A percentile compares a stretch with the other conserved stretches of the same genome.
phyloP scores from a whole-genome alignment of 2,888 invertebrate genomes.

The Diarsia brunnea region DNA sequence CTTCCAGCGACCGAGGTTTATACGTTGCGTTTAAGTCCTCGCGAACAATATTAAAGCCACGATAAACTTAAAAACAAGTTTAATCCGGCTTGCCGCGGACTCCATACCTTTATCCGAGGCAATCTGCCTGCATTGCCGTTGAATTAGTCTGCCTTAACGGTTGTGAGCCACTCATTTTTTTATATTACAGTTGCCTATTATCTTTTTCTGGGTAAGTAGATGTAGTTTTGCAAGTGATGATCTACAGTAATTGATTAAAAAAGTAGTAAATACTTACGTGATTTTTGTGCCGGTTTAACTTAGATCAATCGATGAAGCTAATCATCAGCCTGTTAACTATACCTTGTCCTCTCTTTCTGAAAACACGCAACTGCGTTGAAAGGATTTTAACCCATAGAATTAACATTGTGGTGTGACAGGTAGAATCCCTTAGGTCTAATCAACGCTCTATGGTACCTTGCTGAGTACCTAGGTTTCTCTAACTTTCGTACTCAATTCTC shows the following conservation, averaged over 20 bases:
- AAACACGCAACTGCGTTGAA: not conserved
- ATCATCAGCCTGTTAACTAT: not conserved
- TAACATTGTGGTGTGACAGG: not conserved
- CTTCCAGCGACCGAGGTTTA: slow-evolving; percentile 79
- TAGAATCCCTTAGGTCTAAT: not conserved
- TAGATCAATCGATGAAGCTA: not conserved
- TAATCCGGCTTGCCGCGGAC: slow-evolving; percentile 86
- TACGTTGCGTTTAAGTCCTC: slow-evolving; percentile 85
- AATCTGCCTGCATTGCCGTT: slow-evolving; percentile 84
- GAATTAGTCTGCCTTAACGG: slow-evolving; percentile 80
- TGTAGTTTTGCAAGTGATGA: not conserved
- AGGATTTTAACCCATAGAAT: not conserved
- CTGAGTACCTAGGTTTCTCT: not conserved
- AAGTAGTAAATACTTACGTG: not conserved
- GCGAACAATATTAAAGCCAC: slow-evolving; percentile 89
- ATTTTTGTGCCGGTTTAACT: slow-evolving; percentile 1
- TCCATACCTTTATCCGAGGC: slow-evolving; percentile 80
- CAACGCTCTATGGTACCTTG: not conserved
- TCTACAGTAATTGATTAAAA: not conserved
- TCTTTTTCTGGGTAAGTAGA: slow-evolving; percentile 25
- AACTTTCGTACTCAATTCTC: not conserved
- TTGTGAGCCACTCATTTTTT: slow-evolving; percentile 68
- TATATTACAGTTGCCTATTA: slow-evolving; percentile 57
- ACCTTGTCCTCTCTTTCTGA: not conserved
- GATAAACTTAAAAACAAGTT: slow-evolving; percentile 90